Evolutionary conservation across 2,113 vertebrate species (phyloP), one percentile per base, ranked within the genome.

Genomic region (Pseudorasbora parva): DNA sequence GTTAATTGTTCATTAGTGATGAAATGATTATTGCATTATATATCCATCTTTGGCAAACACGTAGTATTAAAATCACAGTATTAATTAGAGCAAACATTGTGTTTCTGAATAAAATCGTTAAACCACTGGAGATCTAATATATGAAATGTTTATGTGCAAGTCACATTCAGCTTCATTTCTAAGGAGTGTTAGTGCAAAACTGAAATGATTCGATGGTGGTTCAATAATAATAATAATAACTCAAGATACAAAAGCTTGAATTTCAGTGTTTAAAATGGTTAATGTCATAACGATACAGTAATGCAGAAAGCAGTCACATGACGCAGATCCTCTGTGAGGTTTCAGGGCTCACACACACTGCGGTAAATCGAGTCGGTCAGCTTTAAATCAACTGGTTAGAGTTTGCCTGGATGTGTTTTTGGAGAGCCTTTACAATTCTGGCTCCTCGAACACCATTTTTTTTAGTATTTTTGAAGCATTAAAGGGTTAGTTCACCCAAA

Each of bases 111-210:
- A 68, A 60, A 37, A 21, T 14, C 25, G 45, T 47, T 47, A 14
- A 47, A 47, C 12, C 5, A 47, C 45, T 3, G 45, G 11, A 49
- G 12, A 49, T 49, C 5, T 54, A 8, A 54, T 54, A 54, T 68
- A 19, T 10, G 3, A 68, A 68, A 68, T 68, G 64, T 68, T 14
- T 4, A 19, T 66, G 15, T 33, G 27, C 3, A 33, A 27, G 17
- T 54, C 17, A 54, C 51, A 19, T 54, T 54, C 17, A 19, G 15
- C 17, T 66, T 68, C 64, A 37, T 21, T 10, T 68, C 1, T 8
- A 37, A 14, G 56, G 81, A 72, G 68, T 73, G 49, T 82, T 59
- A 23, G 49, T 59, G 66, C 14, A 82, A 27, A 82, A 59, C 11
- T 15, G 9, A 57, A 14, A 15, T 15, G 19, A 57, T n/a, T 74